Conservation (phyloP, 2,888 invertebrate genomes). For the Hirtodrosophila cameraria region DNA sequence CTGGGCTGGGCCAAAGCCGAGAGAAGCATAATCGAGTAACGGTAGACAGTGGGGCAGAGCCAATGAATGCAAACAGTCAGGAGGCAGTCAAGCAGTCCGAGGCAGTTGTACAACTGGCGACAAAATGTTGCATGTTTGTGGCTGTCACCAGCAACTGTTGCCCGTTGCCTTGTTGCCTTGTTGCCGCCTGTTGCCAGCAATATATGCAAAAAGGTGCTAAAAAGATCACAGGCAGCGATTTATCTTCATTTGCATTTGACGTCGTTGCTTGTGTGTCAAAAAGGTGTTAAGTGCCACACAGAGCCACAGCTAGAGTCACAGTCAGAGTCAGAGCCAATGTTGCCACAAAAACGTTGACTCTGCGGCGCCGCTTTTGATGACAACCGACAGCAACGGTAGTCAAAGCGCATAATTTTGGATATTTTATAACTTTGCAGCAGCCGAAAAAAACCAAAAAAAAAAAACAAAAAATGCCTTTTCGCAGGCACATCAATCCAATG, state of each 20-base stretch:
- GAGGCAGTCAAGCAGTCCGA: slow-evolving; percentile 24
- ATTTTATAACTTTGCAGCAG: slow-evolving; percentile 68
- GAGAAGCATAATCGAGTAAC: slow-evolving; percentile 45
- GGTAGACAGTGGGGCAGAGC: slow-evolving; percentile 34
- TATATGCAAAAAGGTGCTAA: slow-evolving; percentile 80
- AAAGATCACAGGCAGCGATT: slow-evolving; percentile 80
- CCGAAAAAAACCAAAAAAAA: too few relatives aligned
- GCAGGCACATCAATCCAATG: slow-evolving; percentile 24
- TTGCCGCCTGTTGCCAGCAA: slow-evolving; percentile 47
- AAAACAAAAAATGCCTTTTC: too few relatives aligned
- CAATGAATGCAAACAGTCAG: slow-evolving; percentile 15
- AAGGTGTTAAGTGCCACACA: slow-evolving; percentile 76
- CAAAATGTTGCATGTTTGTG: slow-evolving; percentile 79
- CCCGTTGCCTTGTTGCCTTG: too few relatives aligned
- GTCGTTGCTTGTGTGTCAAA: slow-evolving; percentile 78
- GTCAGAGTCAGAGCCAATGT: slow-evolving; percentile 8
- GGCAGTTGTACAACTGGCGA: slow-evolving; percentile 71
- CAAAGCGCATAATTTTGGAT: slow-evolving; percentile 77
- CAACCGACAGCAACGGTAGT: slow-evolving; percentile 65
- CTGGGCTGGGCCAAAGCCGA: slow-evolving; percentile 28
- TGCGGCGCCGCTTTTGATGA: slow-evolving; percentile 72
- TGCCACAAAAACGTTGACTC: slow-evolving; percentile 24
- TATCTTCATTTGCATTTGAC: slow-evolving; percentile 82
- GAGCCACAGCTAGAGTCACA: slow-evolving; percentile 21
- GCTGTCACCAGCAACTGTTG: slow-evolving; percentile 64